Evolutionary conservation across 2,888 invertebrate genomes (phyloP).

Genomic region (Aporophyla nigra): DNA sequence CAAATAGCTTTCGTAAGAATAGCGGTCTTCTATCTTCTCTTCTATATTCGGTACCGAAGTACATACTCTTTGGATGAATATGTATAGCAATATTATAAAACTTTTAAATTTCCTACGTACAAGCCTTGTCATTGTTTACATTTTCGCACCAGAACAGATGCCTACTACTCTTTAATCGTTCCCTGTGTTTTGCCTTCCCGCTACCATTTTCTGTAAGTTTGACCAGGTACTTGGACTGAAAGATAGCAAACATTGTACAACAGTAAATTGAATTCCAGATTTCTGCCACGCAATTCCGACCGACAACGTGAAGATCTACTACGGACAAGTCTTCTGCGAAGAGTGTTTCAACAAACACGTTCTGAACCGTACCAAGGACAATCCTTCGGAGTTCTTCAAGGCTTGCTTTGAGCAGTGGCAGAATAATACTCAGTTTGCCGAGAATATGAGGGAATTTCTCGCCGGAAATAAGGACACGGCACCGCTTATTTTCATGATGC

Average conservation of each 20-base stretch:
- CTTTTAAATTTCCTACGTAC: too few relatives aligned
- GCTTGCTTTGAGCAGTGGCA: slow-evolving; percentile 87
- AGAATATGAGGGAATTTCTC: slow-evolving; percentile 84
- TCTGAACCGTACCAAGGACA: slow-evolving; percentile 79
- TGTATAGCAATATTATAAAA: too few relatives aligned
- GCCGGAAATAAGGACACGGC: slow-evolving; percentile 74
- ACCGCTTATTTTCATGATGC: slow-evolving; percentile 85
- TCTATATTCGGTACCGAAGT: too few relatives aligned
- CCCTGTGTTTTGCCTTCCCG: not conserved
- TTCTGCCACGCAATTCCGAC: slow-evolving; percentile 82
- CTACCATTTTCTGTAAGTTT: not conserved
- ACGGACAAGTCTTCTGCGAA: slow-evolving; percentile 87
- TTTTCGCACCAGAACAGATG: too few relatives aligned
- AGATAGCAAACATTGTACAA: slow-evolving; percentile 30
- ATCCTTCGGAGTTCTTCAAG: slow-evolving; percentile 85
- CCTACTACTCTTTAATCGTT: too few relatives aligned
- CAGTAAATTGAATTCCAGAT: slow-evolving; percentile 71
- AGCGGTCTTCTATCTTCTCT: too few relatives aligned
- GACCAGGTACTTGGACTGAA: not conserved
- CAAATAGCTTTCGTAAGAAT: too few relatives aligned
- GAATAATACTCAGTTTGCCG: slow-evolving; percentile 80
- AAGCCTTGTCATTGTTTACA: too few relatives aligned
- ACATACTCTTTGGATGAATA: too few relatives aligned
- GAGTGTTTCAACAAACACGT: slow-evolving; percentile 84
- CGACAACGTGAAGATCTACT: slow-evolving; percentile 83